A percentile compares a stretch with the other conserved stretches of the same genome.
phyloP scores from a whole-genome alignment of 2,888 invertebrate genomes.

The Panopea generosa region DNA sequence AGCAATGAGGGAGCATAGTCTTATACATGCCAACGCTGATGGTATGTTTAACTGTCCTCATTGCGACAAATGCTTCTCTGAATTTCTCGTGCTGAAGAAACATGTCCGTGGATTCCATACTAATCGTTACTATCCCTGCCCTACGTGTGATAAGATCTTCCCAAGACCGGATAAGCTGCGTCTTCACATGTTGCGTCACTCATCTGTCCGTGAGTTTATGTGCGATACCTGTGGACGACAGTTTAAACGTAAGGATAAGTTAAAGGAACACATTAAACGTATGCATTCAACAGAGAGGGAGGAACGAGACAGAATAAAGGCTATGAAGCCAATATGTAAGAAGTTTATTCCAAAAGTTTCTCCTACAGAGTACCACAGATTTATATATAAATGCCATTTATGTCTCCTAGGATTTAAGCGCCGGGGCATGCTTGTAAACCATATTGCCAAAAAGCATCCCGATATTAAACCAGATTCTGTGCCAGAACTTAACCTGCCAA shows the following conservation, averaged over 20 bases:
- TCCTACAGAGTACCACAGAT: constrained; percentile 90
- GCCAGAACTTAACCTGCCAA: constrained; percentile 91
- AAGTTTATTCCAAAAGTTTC: constrained; percentile 88
- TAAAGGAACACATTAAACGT: constrained; percentile 90
- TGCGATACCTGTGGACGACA: constrained; percentile 92
- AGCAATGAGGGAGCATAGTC: constrained; percentile 89
- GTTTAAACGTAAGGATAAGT: constrained; percentile 89
- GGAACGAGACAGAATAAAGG: constrained; percentile 69
- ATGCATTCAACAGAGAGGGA: constrained; percentile 88
- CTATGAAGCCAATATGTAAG: constrained; percentile 78
- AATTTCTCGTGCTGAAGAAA: constrained; percentile 90
- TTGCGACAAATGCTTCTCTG: constrained; percentile 89
- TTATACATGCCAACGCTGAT: constrained; percentile 87
- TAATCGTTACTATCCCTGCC: constrained; percentile 89
- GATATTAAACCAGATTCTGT: constrained; percentile 89
- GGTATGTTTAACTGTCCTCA: constrained; percentile 90
- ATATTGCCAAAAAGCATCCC: constrained; percentile 89
- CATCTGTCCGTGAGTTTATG: constrained; percentile 89
- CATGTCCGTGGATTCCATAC: constrained; percentile 92
- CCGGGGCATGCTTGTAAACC: constrained; percentile 94
- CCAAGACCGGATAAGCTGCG: constrained; percentile 90
- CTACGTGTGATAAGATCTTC: constrained; percentile 90
- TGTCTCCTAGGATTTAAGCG: constrained; percentile 92
- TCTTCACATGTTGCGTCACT: constrained; percentile 90
- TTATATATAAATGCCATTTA: constrained; percentile 91